Evolutionary conservation across 2,113 vertebrate genomes (phyloP).

Genomic region (Ophthalmolycus amberensis): DNA sequence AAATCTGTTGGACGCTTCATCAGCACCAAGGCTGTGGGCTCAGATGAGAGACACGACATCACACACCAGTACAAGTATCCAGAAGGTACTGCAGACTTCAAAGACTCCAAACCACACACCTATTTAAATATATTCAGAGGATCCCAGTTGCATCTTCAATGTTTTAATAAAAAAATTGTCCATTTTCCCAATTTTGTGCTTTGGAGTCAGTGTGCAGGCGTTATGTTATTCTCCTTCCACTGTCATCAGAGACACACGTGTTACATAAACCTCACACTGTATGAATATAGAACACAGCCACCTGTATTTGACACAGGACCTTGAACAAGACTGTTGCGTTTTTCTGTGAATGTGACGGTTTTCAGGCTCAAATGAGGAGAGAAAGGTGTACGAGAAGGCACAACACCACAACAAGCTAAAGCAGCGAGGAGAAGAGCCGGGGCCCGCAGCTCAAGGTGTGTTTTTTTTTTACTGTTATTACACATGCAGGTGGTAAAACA

Average conservation of each 20-base stretch:
- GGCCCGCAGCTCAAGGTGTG: conserved; percentile 79
- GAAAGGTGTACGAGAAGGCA: conserved; percentile 84
- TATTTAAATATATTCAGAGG: not conserved
- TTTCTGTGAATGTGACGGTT: not conserved
- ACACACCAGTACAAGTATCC: conserved; percentile 92
- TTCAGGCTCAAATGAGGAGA: conserved; percentile 89
- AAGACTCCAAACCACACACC: not conserved
- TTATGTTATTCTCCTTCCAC: not conserved
- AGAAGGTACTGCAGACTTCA: conserved; percentile 82
- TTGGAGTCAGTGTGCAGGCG: not conserved
- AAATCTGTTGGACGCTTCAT: conserved; percentile 85
- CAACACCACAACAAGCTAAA: conserved; percentile 80
- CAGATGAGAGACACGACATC: conserved; percentile 88
- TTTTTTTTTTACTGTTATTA: not conserved
- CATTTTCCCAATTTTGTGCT: not conserved
- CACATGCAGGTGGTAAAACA: not conserved
- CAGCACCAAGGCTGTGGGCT: conserved; percentile 92
- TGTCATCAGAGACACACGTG: not conserved
- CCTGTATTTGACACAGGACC: not conserved
- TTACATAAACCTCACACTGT: not conserved
- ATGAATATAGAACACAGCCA: not conserved
- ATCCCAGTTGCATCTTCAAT: not conserved
- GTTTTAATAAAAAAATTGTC: not conserved
- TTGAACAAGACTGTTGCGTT: not conserved
- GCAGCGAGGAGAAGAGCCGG: conserved; percentile 72